Evolutionary conservation across 2,797 vertebrate genomes (phyloP), one percentile per base, ranked within the genome.

Genomic region (Cryptoprocta ferox): DNA sequence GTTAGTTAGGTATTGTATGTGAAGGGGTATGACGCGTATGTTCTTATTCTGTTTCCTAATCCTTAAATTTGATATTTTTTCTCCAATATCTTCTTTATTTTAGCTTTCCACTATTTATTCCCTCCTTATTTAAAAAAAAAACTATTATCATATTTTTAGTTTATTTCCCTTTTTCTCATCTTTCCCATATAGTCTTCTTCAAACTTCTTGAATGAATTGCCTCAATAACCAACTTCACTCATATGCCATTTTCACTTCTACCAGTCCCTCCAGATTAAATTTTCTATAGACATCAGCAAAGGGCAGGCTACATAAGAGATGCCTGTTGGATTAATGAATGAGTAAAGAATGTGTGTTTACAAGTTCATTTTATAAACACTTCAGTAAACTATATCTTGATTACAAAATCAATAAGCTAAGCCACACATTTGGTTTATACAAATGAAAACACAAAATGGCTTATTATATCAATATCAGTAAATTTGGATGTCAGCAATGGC

Each of bases 381-480:
- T 92, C 93, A 89, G 90, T 96, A 97, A 98, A 98, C 97, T 97
- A 92, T 97, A 96, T 78, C 96, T 97, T 98, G 97, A 98, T 98
- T 97, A 95, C 81, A 98, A 97, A 98, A 98, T 98, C 97, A 97
- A 98, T 98, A 98, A 96, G 96, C 71, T 97, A 98, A 98, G 97
- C 97, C 89, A 97, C 89, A 97, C 95, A 98, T 98, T 98, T 98
- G 96, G 94, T 98, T 98, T 97, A 98, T 98, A 98, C 97, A 98
- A 98, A 98, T 98, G 96, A 97, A 98, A 97, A 97, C 95, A 97
- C 97, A 97, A 97, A 98, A 98, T 98, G 70, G 95, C 97, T 98
- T 97, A 97, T 97, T 96, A 97, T 98, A 8, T 96, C 97, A 96
- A 98, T 96, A 98, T 96, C 95, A 88, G 96, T 97, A 98, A 83